Percentiles rank a stretch among this genome's conserved stretches.
Evolutionary conservation across 2,888 invertebrate genomes (phyloP).

Genomic region (Dryadula phaetusa): DNA sequence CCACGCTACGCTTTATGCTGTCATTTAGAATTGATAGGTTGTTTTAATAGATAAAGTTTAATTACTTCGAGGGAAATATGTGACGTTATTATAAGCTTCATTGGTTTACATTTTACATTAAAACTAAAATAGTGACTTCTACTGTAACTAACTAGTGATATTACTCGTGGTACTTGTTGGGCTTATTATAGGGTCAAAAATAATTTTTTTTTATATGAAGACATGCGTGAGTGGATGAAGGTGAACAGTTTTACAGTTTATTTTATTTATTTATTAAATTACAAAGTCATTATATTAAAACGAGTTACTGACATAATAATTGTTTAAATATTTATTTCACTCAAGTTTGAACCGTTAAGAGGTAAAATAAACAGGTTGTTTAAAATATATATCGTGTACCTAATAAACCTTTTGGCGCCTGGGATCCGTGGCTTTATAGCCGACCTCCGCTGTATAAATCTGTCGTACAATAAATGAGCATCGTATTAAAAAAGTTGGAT

Average conservation of each 20-base stretch:
- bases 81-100: constrained; percentile 19
- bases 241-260: too few species aligned
- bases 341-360: constrained; percentile 21
- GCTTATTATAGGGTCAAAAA: too few species aligned
- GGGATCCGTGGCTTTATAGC: constrained; percentile 35
- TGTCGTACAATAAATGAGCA: constrained; percentile 29
- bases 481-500: constrained; percentile 3
- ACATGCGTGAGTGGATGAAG: too few species aligned
- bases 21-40: constrained; percentile 11
- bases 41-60: constrained; percentile 23
- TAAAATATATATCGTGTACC: constrained; percentile 36
- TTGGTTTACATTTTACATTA: not conserved
- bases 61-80: constrained; percentile 17
- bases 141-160: too few species aligned
- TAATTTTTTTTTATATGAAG: too few species aligned
- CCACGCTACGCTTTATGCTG: not conserved
- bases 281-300: not conserved
- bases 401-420: constrained; percentile 37
- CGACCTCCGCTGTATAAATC: constrained; percentile 35
- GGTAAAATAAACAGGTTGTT: constrained; percentile 38
- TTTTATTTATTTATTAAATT: not conserved
- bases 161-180: too few species aligned
- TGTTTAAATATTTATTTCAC: constrained; percentile 15
- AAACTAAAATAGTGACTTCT: constrained; percentile 9
- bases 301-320: not conserved